Percentiles rank a stretch among this genome's conserved stretches.
Conservation (phyloP, 2,113 vertebrate species). For the Nyctereutes procyonoides region DNA sequence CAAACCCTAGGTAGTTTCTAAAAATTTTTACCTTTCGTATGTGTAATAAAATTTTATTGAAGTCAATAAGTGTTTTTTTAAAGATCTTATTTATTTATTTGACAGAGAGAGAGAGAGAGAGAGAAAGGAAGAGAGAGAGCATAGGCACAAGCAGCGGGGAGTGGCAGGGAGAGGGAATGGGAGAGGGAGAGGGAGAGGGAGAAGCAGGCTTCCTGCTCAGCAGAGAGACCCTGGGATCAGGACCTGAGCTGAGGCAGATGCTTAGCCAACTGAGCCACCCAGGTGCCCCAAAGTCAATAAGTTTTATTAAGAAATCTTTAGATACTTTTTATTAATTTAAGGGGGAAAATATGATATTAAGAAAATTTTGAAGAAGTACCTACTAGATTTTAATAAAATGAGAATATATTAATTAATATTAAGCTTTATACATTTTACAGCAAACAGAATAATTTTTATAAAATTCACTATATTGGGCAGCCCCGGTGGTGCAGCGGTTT, state of each 20-base stretch:
- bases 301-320: background rate
- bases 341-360: background rate
- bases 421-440: background rate
- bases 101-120: too few species aligned
- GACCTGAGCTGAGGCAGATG: too few species aligned
- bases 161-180: too few species aligned
- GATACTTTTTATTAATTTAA: conserved; percentile 48
- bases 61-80: background rate
- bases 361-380: background rate
- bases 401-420: conserved; percentile 9
- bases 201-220: too few species aligned
- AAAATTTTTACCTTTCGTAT: conserved; percentile 33
- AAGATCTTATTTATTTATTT: too few species aligned
- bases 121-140: too few species aligned
- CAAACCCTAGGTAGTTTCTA: background rate
- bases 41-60: background rate
- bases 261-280: too few species aligned
- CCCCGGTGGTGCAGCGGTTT: too few species aligned
- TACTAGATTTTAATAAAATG: conserved; percentile 41
- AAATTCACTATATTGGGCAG: background rate
- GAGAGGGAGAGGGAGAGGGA: too few species aligned
- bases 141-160: too few species aligned
- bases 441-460: background rate
- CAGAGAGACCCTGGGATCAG: too few species aligned
- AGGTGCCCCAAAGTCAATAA: background rate